A percentile compares a stretch with the other conserved stretches of the same genome.
Evolutionary conservation across 1,140 invertebrate species (phyloP).

Genomic region (Eumeta japonica): DNA sequence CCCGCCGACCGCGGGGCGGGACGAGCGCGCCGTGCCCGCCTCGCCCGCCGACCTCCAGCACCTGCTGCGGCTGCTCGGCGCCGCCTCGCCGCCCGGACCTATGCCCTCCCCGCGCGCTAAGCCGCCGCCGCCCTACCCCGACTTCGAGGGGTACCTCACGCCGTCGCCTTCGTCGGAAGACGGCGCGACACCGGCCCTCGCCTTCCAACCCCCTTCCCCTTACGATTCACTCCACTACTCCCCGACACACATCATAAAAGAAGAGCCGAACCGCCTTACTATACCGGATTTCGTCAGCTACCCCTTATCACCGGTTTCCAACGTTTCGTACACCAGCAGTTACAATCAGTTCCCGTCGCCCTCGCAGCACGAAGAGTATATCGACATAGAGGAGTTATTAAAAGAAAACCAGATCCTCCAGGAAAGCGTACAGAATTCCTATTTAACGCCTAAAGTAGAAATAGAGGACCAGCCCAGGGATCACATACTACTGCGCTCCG

Average conservation of each 20-base stretch:
- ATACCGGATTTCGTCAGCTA: constrained; percentile 62
- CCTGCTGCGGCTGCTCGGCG: constrained; percentile 53
- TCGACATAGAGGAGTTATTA: constrained; percentile 54
- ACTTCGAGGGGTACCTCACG: constrained; percentile 50
- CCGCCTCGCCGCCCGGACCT: constrained; percentile 54
- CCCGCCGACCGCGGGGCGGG: constrained; percentile 71
- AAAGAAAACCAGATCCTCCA: constrained; percentile 57
- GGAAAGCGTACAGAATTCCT: constrained; percentile 42
- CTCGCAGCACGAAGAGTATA: constrained; percentile 56
- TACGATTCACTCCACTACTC: constrained; percentile 42
- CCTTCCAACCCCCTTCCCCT: constrained; percentile 48
- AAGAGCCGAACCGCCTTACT: constrained; percentile 50
- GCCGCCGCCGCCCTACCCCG: constrained; percentile 44
- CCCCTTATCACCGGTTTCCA: constrained; percentile 62
- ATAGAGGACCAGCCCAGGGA: constrained; percentile 58
- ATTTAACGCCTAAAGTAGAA: constrained; percentile 49
- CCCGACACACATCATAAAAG: constrained; percentile 40
- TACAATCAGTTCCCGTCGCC: constrained; percentile 58
- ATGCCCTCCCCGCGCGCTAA: constrained; percentile 46
- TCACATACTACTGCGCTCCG: constrained; percentile 77
- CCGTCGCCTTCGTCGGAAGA: constrained; percentile 55
- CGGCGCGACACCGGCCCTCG: constrained; percentile 51
- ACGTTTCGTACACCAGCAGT: constrained; percentile 48
- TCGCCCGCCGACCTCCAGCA: constrained; percentile 61
- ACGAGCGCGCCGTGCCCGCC: constrained; percentile 58